Conservation (phyloP, 2,797 vertebrate species). For the Alfaro cultratus region DNA sequence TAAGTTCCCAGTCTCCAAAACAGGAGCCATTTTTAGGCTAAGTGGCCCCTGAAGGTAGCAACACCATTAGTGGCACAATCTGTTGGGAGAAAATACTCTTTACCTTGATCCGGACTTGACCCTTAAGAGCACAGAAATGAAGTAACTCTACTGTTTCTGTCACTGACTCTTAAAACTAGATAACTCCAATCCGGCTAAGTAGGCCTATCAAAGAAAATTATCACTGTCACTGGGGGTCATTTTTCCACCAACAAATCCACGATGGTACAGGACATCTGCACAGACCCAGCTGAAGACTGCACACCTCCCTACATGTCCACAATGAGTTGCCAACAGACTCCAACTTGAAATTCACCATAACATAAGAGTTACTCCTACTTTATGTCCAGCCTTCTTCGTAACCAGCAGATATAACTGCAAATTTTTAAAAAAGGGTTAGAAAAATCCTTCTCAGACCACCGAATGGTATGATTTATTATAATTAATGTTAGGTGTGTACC, state of each 20-base stretch:
- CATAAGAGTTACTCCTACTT: background rate
- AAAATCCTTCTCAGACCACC: background rate
- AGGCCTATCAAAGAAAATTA: constrained; percentile 41
- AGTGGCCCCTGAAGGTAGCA: constrained; percentile 65
- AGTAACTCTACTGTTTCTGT: constrained; percentile 24
- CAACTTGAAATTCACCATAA: background rate
- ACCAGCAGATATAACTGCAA: background rate
- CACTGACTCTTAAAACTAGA: constrained; percentile 46
- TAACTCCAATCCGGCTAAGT: constrained; percentile 36
- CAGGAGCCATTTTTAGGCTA: constrained; percentile 60
- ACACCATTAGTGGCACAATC: constrained; percentile 61
- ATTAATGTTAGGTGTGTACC: background rate
- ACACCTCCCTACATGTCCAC: background rate
- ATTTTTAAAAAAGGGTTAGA: background rate
- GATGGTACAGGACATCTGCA: constrained; percentile 5
- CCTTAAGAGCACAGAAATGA: constrained; percentile 27
- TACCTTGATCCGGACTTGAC: constrained; percentile 39
- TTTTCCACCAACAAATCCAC: constrained; percentile 32
- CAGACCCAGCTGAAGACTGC: background rate
- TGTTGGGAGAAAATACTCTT: constrained; percentile 60
- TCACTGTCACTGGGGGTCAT: constrained; percentile 23
- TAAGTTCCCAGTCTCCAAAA: constrained; percentile 57
- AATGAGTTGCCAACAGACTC: background rate
- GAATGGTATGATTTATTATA: background rate
- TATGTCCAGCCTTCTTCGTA: background rate